phyloP scores from a whole-genome alignment of 1,140 invertebrate species.

The Scaptomyza pallida region DNA sequence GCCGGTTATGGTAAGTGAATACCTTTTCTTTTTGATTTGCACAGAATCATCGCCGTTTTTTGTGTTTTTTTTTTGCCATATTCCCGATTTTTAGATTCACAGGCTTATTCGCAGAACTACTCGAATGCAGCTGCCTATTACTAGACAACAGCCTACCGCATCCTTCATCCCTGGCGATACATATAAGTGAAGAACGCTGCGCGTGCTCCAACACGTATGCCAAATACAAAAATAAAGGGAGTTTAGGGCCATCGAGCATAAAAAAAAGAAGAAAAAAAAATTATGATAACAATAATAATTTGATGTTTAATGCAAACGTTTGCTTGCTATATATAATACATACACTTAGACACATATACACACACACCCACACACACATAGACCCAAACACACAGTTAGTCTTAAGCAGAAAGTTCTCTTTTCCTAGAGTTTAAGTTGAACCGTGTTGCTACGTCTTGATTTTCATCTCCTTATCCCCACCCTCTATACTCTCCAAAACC shows the following conservation, averaged over 20 bases:
- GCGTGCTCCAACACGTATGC: conserved; percentile 67
- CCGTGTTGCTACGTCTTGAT: conserved; percentile 63
- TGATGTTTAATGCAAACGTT: conserved; percentile 60
- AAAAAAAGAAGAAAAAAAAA: conserved; percentile 40
- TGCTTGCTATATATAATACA: conserved; percentile 56
- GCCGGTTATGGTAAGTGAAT: conserved; percentile 77
- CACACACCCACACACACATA: conserved; percentile 31
- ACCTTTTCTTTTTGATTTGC: neutral
- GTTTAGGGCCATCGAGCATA: conserved; percentile 53
- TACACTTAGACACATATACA: conserved; percentile 28
- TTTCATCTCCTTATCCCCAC: conserved; percentile 28
- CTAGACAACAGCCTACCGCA: conserved; percentile 55
- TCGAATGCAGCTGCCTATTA: conserved; percentile 82
- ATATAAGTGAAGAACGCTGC: conserved; percentile 66
- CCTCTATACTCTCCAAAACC: conserved; percentile 14
- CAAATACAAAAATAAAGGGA: conserved; percentile 69
- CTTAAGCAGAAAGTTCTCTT: conserved; percentile 73
- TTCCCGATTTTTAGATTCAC: conserved; percentile 63
- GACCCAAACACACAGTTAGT: conserved; percentile 48
- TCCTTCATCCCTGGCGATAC: conserved; percentile 48
- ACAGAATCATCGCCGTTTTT: conserved; percentile 25
- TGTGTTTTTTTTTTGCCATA: conserved; percentile 20
- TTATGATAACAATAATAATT: neutral
- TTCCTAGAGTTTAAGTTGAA: conserved; percentile 64
- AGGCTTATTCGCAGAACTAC: conserved; percentile 79